phyloP scores from a whole-genome alignment of 1,140 invertebrate genomes.

The Sweltsa coloradensis region DNA sequence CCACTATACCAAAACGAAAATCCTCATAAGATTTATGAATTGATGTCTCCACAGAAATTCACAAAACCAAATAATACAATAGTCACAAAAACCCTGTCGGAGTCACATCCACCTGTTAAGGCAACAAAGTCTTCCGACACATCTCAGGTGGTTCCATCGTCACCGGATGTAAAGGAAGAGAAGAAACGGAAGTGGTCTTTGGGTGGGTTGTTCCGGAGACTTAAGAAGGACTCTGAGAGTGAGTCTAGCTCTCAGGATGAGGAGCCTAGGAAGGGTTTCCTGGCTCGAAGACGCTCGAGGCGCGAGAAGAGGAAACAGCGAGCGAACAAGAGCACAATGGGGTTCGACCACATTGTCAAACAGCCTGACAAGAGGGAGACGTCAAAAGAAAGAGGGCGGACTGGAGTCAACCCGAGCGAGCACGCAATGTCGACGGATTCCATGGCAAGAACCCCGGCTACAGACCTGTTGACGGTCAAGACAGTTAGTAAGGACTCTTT shows the following conservation, averaged over 20 bases:
- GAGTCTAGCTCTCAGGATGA: slow-evolving; percentile 45
- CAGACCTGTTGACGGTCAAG: slow-evolving; percentile 26
- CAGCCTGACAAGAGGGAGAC: slow-evolving; percentile 33
- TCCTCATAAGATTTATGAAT: no score
- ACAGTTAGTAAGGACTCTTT: slow-evolving; percentile 21
- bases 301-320: slow-evolving; percentile 32
- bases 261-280: slow-evolving; percentile 24
- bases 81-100: no score
- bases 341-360: slow-evolving; percentile 27
- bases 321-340: slow-evolving; percentile 18
- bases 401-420: background rate
- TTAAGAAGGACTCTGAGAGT: slow-evolving; percentile 41
- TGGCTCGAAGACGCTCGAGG: slow-evolving; percentile 32
- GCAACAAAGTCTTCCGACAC: no score
- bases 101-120: no score
- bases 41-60: no score
- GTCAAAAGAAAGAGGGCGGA: slow-evolving; percentile 19
- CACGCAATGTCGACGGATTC: background rate
- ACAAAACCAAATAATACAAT: no score
- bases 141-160: no score
- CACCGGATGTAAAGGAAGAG: no score
- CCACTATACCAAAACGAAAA: no score
- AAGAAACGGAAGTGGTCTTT: slow-evolving; percentile 56
- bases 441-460: slow-evolving; percentile 11
- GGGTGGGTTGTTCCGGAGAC: slow-evolving; percentile 52